Base-by-base conservation (phyloP, 2,113 vertebrate species). In the Mola mola region DNA sequence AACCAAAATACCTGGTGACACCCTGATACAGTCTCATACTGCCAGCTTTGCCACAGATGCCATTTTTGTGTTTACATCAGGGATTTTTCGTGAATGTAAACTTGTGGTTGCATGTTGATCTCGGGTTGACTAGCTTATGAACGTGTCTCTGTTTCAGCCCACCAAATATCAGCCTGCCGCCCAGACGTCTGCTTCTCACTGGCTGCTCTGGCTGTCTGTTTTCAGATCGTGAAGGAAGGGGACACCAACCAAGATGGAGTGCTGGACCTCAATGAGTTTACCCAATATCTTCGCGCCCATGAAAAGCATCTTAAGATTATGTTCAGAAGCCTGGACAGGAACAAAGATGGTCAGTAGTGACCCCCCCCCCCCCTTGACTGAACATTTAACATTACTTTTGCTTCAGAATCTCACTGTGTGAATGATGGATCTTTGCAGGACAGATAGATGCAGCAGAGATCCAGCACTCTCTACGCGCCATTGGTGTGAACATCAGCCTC, bases 241-340 rank as follows among this genome's bases (percentile, higher is more conserved):
- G 93, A 93, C 64, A 79, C 81, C 24, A 93, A 94, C 61, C 75
- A 86, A 0, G 93, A 94, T 7, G 94, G 92, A 0, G 88, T 93
- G 9, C 84, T 97, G 53, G 91, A 94, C 84, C 93, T 96, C 11
- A 89, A 95, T 26, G 95, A 97, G 80, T 97, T 97, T 67, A 79
- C 72, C 0, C 77, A 79, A 13, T 97, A 93, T 70, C 90, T 97
- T 34, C 89, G 85, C 11, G 73, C 89, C 4, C 91, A 95, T 0
- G 95, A 97, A 72, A 92, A 92, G 50, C 87, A 92, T 25, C 91
- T 97, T 17, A 90, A 89, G 42, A 83, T 95, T 65, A 94, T 96
- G 90, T 97, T 97, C 80, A 89, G 81, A 34, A 94, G 87, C 47
- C 79, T 97, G 44, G 95, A 97, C 87, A 89, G 72, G 50, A 97